Percentiles rank a stretch among this genome's conserved stretches.
Evolutionary conservation across 2,113 vertebrate species (phyloP).

Genomic region (Mystacornis crossleyi): DNA sequence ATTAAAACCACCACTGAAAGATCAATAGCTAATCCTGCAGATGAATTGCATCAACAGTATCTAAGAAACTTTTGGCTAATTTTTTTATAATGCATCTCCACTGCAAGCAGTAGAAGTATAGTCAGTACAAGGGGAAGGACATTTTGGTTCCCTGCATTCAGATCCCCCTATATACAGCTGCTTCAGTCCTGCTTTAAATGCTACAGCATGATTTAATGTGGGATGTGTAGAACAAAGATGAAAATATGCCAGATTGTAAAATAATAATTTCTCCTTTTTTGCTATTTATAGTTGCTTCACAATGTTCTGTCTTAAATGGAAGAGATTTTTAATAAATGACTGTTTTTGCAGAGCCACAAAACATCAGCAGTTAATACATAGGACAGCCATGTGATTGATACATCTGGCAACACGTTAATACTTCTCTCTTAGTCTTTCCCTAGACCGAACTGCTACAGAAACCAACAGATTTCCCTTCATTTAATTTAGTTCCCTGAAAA

Average conservation of each 20-base stretch:
- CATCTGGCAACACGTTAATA: neutral
- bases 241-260: neutral
- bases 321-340: neutral
- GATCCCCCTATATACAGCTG: neutral
- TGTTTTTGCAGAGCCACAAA: neutral
- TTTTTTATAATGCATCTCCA: neutral
- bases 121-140: neutral
- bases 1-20: neutral
- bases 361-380: neutral
- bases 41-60: neutral
- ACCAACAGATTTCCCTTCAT: neutral
- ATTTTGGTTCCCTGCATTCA: neutral
- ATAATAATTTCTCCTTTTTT: neutral
- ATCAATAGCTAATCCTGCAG: neutral
- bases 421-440: neutral
- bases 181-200: neutral
- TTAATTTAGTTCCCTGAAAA: neutral
- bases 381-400: neutral
- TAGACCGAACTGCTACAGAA: neutral
- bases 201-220: neutral
- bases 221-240: neutral
- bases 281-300: neutral
- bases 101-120: neutral
- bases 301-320: neutral
- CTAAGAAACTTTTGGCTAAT: neutral